These are phyloP conservation scores for Deilephila porcellus DNA, from an alignment of 2,888 invertebrate species.

Conservation along the genomic window DNA sequence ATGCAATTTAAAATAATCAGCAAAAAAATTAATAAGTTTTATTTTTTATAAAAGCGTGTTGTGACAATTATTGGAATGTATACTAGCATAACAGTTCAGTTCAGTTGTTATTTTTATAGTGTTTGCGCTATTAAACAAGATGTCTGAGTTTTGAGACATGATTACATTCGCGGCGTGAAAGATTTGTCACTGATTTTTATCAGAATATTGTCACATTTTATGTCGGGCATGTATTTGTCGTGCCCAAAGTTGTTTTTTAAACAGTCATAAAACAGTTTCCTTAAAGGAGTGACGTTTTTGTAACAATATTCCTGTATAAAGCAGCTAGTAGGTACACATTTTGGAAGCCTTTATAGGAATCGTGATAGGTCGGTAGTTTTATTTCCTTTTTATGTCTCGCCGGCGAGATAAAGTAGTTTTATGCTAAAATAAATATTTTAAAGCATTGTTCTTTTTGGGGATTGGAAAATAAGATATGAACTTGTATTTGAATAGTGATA, in stretches of 20 bases:
- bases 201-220: neutral
- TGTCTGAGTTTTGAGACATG: too few species aligned
- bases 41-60: too few species aligned
- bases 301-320: slow-evolving; percentile 1
- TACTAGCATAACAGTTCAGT: too few species aligned
- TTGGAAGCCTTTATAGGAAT: slow-evolving; percentile 5
- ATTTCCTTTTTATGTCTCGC: slow-evolving; percentile 21
- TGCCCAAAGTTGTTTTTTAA: neutral
- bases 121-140: too few species aligned
- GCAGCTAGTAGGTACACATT: neutral
- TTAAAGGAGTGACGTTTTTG: neutral
- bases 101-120: too few species aligned
- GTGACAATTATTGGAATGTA: too few species aligned
- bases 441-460: slow-evolving; percentile 3
- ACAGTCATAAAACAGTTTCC: slow-evolving; percentile 1
- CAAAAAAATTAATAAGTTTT: too few species aligned
- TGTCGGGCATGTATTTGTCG: neutral
- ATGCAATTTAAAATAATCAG: too few species aligned
- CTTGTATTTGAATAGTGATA: neutral
- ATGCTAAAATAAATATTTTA: slow-evolving; percentile 21
- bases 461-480: neutral
- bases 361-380: slow-evolving; percentile 26
- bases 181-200: neutral
- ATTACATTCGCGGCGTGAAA: neutral
- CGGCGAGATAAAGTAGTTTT: slow-evolving; percentile 9